phyloP scores from a whole-genome alignment of 2,888 invertebrate species.

The Idaea biselata region DNA sequence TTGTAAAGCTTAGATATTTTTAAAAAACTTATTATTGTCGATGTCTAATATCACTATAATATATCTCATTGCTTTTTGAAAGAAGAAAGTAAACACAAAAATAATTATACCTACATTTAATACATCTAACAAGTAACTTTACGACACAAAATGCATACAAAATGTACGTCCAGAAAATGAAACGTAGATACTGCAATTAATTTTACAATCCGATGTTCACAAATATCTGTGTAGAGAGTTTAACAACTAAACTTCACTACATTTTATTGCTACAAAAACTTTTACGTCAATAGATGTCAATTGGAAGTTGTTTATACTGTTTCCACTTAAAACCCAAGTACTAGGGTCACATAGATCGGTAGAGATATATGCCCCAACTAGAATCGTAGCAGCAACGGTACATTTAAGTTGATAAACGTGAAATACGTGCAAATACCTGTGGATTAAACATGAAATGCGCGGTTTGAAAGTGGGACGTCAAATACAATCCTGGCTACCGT shows the following conservation, averaged over 20 bases:
- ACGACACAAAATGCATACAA: not conserved
- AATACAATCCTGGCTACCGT: slow-evolving; percentile 24
- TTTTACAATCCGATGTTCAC: not conserved
- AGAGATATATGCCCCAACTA: slow-evolving; percentile 18
- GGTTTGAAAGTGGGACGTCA: slow-evolving; percentile 28
- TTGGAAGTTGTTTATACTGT: slow-evolving; percentile 1
- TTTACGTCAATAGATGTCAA: not conserved
- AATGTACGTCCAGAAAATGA: not conserved
- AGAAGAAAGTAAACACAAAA: not conserved
- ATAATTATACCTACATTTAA: not conserved
- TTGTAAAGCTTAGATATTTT: too few species aligned
- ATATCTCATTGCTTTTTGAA: not conserved
- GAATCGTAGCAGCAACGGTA: slow-evolving; percentile 26
- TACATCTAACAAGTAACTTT: not conserved
- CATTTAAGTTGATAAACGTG: slow-evolving; percentile 27
- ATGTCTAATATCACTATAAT: not conserved
- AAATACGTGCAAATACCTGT: slow-evolving; percentile 43
- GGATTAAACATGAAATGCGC: slow-evolving; percentile 29
- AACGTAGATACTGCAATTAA: not conserved
- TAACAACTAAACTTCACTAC: not conserved
- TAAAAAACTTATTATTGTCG: too few species aligned
- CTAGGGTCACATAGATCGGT: slow-evolving; percentile 12
- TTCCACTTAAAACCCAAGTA: not conserved
- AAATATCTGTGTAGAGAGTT: not conserved
- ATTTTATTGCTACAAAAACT: not conserved